These are phyloP conservation scores for Bombus vancouverensis DNA, from an alignment of 1,140 invertebrate species.

Conservation along the genomic window DNA sequence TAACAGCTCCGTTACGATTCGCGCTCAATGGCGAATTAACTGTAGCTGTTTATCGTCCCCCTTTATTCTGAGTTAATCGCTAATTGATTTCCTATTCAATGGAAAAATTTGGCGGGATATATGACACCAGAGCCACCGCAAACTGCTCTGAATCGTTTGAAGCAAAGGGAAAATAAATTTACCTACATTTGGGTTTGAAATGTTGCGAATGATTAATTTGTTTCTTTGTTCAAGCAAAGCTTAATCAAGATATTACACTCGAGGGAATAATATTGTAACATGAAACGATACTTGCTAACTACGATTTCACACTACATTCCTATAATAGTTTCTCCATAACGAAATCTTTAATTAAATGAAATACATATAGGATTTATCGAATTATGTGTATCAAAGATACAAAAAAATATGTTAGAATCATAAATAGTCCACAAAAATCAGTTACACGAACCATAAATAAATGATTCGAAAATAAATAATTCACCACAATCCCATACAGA, in stretches of 20 bases:
- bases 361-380: too few relatives aligned
- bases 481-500: too few relatives aligned
- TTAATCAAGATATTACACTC: background rate
- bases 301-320: background rate
- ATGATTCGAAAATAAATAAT: too few relatives aligned
- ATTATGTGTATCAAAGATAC: too few relatives aligned
- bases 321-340: background rate
- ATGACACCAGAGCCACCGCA: too few relatives aligned
- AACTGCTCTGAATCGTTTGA: background rate
- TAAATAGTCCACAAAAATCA: too few relatives aligned
- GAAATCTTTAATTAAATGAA: background rate
- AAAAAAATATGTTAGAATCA: too few relatives aligned
- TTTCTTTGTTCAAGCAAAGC: background rate
- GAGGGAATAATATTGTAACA: background rate
- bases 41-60: background rate
- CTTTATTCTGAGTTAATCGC: background rate
- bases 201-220: background rate
- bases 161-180: background rate
- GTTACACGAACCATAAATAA: too few relatives aligned
- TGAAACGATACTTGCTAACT: background rate
- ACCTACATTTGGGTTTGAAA: background rate
- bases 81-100: background rate
- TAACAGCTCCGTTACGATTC: too few relatives aligned
- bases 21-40: background rate
- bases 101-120: background rate